Conservation (phyloP, 2,888 invertebrate species). For the Salpingus planirostris region DNA sequence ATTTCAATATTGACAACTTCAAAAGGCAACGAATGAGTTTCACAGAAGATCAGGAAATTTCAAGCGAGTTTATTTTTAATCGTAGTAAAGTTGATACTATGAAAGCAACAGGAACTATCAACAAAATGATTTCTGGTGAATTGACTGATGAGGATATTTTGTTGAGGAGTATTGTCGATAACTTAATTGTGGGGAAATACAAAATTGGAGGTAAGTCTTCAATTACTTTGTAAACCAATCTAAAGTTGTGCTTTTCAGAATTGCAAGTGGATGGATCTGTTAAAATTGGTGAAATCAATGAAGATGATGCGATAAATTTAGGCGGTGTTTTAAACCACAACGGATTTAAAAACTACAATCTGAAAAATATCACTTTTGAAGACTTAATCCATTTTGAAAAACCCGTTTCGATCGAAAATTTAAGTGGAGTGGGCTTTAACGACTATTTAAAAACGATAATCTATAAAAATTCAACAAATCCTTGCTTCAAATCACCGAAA, state of each 20-base stretch:
- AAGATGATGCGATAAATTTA: conserved; percentile 18
- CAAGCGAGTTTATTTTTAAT: too few relatives aligned
- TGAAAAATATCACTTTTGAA: conserved; percentile 8
- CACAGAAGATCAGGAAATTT: conserved; percentile 29
- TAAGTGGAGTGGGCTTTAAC: conserved; percentile 37
- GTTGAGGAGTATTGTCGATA: too few relatives aligned
- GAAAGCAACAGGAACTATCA: too few relatives aligned
- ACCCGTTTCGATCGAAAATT: conserved; percentile 30
- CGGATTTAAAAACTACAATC: conserved; percentile 32
- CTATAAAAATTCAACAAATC: conserved; percentile 33
- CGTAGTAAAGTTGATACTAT: too few relatives aligned
- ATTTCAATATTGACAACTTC: conserved; percentile 35
- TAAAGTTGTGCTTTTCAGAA: too few relatives aligned
- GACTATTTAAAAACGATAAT: conserved; percentile 39
- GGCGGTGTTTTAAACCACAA: conserved; percentile 27
- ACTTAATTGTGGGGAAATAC: too few relatives aligned
- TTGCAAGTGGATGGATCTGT: conserved; percentile 36
- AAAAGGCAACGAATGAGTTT: conserved; percentile 32
- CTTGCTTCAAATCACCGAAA: conserved; percentile 28
- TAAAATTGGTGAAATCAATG: conserved; percentile 32
- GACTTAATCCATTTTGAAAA: conserved; percentile 27
- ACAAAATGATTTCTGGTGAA: too few relatives aligned
- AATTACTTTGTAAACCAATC: too few relatives aligned
- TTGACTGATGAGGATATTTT: too few relatives aligned
- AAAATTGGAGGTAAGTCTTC: too few relatives aligned